phyloP scores from a whole-genome alignment of 2,888 invertebrate species.

The Linnaemya vulpina region DNA sequence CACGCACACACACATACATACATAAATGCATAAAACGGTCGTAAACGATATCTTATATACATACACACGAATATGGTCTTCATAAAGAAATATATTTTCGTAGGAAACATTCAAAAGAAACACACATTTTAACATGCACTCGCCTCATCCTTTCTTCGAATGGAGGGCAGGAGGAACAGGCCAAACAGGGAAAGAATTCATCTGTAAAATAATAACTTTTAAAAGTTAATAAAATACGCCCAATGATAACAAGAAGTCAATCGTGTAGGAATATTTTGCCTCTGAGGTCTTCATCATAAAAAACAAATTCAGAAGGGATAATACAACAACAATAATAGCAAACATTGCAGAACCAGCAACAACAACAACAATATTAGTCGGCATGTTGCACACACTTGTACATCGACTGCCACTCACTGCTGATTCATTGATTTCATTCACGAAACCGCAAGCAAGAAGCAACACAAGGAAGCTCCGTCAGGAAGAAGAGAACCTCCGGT shows the following conservation, averaged over 20 bases:
- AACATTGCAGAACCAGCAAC: constrained; percentile 12
- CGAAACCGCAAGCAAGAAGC: constrained; percentile 37
- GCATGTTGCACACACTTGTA: constrained; percentile 16
- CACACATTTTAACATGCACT: constrained; percentile 35
- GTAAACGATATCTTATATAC: constrained; percentile 34
- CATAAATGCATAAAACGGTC: not conserved
- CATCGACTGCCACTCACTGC: constrained; percentile 41
- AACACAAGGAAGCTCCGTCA: not conserved
- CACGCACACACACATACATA: not conserved
- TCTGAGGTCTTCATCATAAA: constrained; percentile 80
- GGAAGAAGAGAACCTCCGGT: not conserved
- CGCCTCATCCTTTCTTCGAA: not conserved
- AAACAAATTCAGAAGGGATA: constrained; percentile 12
- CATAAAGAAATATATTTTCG: no score
- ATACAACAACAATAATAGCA: not conserved
- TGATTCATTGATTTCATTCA: constrained; percentile 71
- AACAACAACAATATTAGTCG: constrained; percentile 28
- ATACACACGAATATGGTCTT: not conserved
- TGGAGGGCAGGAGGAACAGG: not conserved
- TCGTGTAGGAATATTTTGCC: constrained; percentile 77
- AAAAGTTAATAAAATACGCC: constrained; percentile 83
- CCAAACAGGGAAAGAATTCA: not conserved
- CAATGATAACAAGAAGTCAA: constrained; percentile 81
- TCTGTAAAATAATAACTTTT: constrained; percentile 73
- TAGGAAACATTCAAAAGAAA: constrained; percentile 6